phyloP scores from a whole-genome alignment of 2,113 vertebrate species.

The Burhinus oedicnemus region DNA sequence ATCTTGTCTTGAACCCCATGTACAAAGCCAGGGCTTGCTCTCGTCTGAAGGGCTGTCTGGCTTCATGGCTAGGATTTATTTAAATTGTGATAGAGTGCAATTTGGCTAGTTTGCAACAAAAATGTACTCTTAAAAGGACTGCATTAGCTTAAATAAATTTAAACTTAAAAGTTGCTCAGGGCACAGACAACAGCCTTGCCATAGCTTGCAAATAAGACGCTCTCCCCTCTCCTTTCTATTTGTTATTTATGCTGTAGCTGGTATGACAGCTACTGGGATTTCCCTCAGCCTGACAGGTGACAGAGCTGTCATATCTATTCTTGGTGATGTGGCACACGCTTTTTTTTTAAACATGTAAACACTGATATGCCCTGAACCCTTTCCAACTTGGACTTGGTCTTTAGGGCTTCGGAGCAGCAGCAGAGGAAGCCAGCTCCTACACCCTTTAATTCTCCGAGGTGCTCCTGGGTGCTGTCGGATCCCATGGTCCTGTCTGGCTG shows the following conservation, averaged over 20 bases:
- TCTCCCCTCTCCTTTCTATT: background rate
- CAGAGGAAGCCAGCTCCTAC: background rate
- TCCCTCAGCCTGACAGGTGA: background rate
- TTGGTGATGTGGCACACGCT: background rate
- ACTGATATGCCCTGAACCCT: background rate
- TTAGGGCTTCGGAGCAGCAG: background rate
- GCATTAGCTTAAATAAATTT: background rate
- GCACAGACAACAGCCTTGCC: background rate
- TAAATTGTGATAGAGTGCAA: background rate
- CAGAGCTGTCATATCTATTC: background rate
- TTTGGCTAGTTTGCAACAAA: background rate
- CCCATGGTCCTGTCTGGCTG: fast-evolving
- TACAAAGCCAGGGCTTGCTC: background rate
- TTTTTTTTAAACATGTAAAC: background rate
- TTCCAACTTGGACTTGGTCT: background rate
- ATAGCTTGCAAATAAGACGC: background rate
- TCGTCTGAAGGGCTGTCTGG: background rate
- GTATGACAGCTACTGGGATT: background rate
- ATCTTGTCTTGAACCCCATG: background rate
- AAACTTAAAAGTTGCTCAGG: background rate
- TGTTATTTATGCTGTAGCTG: background rate
- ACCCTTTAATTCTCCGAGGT: background rate
- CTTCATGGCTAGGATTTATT: background rate
- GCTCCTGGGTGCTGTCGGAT: background rate
- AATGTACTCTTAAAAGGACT: background rate